Percentiles rank a stretch among this genome's conserved stretches.
Conservation (phyloP, 2,113 vertebrate genomes). For the Verasper variegatus region DNA sequence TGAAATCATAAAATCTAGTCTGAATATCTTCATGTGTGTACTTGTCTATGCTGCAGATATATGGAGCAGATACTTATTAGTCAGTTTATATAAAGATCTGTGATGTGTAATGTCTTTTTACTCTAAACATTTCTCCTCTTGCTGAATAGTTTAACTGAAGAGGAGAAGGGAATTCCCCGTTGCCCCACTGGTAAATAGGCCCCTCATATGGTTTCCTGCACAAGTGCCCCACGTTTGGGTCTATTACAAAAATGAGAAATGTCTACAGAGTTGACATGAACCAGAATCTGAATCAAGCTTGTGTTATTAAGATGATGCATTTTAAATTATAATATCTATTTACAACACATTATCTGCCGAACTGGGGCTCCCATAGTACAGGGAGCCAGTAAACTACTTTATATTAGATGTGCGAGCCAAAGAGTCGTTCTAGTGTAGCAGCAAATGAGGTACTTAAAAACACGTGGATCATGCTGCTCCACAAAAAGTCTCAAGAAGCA, state of each 20-base stretch:
- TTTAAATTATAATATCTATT: neutral
- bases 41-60: too few relatives aligned
- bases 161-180: constrained; percentile 29
- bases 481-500: neutral
- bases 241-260: constrained; percentile 32
- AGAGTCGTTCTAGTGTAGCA: too few relatives aligned
- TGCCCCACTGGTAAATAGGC: constrained; percentile 16
- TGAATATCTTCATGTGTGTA: too few relatives aligned
- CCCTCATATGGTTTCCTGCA: constrained; percentile 36
- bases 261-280: neutral
- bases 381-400: neutral
- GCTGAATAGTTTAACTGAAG: neutral
- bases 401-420: neutral
- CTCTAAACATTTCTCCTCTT: neutral
- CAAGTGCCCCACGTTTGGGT: neutral
- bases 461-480: neutral
- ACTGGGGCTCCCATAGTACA: neutral
- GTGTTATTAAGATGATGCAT: neutral
- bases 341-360: neutral
- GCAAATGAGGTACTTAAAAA: too few relatives aligned
- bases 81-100: constrained; percentile 3
- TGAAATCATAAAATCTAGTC: too few relatives aligned
- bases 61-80: neutral
- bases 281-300: neutral
- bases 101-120: neutral